Percentiles rank a stretch among this genome's conserved stretches.
Conservation (phyloP, 1,140 invertebrate genomes). For the Drosophila pachea region DNA sequence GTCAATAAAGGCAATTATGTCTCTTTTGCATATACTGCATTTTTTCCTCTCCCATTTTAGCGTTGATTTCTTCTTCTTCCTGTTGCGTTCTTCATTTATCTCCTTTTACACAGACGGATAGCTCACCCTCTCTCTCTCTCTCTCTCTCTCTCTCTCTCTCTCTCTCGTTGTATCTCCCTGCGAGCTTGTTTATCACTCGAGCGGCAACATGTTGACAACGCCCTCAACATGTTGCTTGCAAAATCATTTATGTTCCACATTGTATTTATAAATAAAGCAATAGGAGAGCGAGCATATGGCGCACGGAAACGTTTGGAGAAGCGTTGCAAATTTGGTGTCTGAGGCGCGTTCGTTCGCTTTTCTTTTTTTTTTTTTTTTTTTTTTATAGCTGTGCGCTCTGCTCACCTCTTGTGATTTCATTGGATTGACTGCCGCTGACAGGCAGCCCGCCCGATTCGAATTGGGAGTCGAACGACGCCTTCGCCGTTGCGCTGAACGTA, state of each 20-base stretch:
- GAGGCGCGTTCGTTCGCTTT: conserved; percentile 8
- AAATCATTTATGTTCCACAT: conserved; percentile 63
- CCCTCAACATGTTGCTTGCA: no score
- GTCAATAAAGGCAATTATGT: no score
- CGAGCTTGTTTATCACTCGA: background rate
- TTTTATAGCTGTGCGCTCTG: conserved; percentile 36
- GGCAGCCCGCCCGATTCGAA: conserved; percentile 53
- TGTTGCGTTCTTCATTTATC: no score
- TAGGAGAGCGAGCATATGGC: conserved; percentile 69
- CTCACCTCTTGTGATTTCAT: conserved; percentile 53
- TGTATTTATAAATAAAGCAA: conserved; percentile 74
- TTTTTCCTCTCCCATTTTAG: no score
- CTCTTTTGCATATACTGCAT: no score
- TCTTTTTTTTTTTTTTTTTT: background rate
- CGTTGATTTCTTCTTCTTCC: no score
- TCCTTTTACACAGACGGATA: no score
- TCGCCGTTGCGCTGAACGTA: conserved; percentile 22
- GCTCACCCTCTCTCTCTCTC: background rate
- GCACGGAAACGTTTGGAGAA: conserved; percentile 77
- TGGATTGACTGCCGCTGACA: conserved; percentile 54
- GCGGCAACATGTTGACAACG: conserved; percentile 43
- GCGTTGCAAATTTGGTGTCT: conserved; percentile 62
- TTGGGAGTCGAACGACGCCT: conserved; percentile 55
- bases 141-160: background rate
- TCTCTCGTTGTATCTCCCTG: background rate